Base-by-base conservation (phyloP, 2,113 vertebrate genomes). In the Calyptomena viridis region DNA sequence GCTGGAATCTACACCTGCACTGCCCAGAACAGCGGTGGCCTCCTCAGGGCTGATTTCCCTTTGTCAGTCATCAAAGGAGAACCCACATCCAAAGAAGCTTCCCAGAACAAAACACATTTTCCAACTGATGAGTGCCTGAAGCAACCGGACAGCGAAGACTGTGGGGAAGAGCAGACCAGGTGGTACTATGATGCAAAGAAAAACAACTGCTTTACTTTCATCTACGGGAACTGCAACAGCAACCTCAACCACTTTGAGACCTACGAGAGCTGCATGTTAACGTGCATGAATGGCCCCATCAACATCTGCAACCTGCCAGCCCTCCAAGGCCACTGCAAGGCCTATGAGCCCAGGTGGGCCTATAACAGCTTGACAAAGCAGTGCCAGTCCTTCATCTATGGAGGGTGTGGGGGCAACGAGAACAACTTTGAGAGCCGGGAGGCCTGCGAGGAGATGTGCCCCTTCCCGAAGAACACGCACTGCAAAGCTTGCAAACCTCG, bases 381-480 rank as follows among this genome's bases (percentile, higher is more conserved):
- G 93, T 99, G 99, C 96, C 99, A 99, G 96, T 98, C 99, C 73
- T 99, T 99, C 91, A 98, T 99, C 93, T 99, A 99, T 0, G 99
- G 99, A 0, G 99, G 99, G 39, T 99, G 99, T 1, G 99, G 98
- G 10, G 99, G 99, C 82, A 99, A 99, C 0, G 97, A 98, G 73
- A 99, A 99, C 98, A 99, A 99, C 97, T 99, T 99, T 62, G 98
- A 99, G 91, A 99, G 99, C 80, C 98, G 98, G 11, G 99, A 99
- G 94, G 98, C 98, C 53, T 99, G 99, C 0, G 99, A 99, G 89
- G 99, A 99, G 82, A 98, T 97, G 87, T 99, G 99, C 67, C 99
- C 99, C 13, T 99, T 98, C 95, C 99, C 98, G 0, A 98, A 98
- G 93, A 98, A 98, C 96, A 99, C 98, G 5, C 98, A 97, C 81